Percentiles rank a stretch among this genome's conserved stretches.
Evolutionary conservation across 2,113 vertebrate genomes (phyloP).

Genomic region (Gadus chalcogrammus): DNA sequence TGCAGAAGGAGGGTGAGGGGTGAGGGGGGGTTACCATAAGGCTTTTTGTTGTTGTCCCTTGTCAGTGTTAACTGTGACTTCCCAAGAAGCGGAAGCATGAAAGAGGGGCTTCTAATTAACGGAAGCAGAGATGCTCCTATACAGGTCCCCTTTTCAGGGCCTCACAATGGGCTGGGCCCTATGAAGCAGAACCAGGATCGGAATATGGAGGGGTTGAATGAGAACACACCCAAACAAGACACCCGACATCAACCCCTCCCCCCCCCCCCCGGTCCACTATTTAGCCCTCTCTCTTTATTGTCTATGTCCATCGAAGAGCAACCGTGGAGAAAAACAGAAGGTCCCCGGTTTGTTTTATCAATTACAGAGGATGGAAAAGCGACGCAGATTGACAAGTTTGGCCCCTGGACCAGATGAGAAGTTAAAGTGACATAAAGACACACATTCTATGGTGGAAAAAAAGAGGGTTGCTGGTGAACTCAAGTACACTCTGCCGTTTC

Average conservation of each 20-base stretch:
- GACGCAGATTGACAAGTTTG: conserved; percentile 12
- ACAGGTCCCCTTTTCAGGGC: conserved; percentile 72
- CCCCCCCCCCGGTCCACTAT: conserved; percentile 36
- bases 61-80: conserved; percentile 30
- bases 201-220: conserved; percentile 74
- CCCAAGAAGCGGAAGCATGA: conserved; percentile 70
- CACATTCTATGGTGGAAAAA: too few relatives aligned
- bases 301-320: too few relatives aligned
- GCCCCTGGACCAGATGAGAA: too few relatives aligned
- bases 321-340: conserved; percentile 16
- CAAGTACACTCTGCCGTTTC: too few relatives aligned
- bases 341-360: conserved; percentile 51
- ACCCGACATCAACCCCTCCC: conserved; percentile 48
- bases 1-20: conserved; percentile 50
- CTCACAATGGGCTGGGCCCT: conserved; percentile 74
- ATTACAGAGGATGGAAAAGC: conserved; percentile 54
- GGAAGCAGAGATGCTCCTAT: conserved; percentile 67
- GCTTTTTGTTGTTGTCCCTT: not conserved
- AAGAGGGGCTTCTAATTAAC: conserved; percentile 78
- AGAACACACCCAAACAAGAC: conserved; percentile 64
- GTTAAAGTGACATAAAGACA: too few relatives aligned
- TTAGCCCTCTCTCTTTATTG: conserved; percentile 30
- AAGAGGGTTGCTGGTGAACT: too few relatives aligned
- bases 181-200: conserved; percentile 78
- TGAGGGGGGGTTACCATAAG: conserved; percentile 26